Conservation (phyloP, 2,888 invertebrate species). For the Conops quadrifasciatus region DNA sequence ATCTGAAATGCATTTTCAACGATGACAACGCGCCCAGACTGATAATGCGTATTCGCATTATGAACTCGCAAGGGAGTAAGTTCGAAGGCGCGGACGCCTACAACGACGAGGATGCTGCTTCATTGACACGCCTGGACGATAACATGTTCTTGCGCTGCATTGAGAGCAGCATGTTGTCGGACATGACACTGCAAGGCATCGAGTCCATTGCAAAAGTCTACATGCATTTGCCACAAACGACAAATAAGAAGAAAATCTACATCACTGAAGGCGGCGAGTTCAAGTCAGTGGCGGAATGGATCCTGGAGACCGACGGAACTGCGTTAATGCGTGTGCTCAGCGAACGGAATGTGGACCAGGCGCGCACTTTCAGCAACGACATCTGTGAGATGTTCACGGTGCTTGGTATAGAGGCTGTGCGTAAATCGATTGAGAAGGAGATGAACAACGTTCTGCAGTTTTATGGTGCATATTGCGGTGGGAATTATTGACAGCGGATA, state of each 20-base stretch:
- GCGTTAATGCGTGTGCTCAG: conserved; percentile 93
- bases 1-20: conserved; percentile 96
- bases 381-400: conserved; percentile 97
- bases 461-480: conserved; percentile 72
- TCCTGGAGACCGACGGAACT: conserved; percentile 97
- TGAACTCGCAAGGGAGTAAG: conserved; percentile 75
- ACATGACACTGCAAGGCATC: conserved; percentile 96
- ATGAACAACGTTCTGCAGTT: conserved; percentile 98
- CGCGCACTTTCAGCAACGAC: conserved; percentile 96
- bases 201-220: conserved; percentile 95
- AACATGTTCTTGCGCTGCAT: conserved; percentile 97
- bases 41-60: conserved; percentile 92
- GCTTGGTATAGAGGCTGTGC: conserved; percentile 95
- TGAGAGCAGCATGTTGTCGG: conserved; percentile 96
- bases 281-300: conserved; percentile 95
- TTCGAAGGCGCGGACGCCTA: conserved; percentile 76
- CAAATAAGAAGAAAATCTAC: conserved; percentile 93
- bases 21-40: conserved; percentile 98
- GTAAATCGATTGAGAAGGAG: conserved; percentile 97
- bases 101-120: conserved; percentile 43
- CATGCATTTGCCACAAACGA: conserved; percentile 97
- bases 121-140: conserved; percentile 74
- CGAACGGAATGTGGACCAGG: conserved; percentile 95
- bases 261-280: conserved; percentile 93
- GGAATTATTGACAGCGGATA: not conserved